Evolutionary conservation across 2,888 invertebrate species (phyloP).

Genomic region (Catocala nupta): DNA sequence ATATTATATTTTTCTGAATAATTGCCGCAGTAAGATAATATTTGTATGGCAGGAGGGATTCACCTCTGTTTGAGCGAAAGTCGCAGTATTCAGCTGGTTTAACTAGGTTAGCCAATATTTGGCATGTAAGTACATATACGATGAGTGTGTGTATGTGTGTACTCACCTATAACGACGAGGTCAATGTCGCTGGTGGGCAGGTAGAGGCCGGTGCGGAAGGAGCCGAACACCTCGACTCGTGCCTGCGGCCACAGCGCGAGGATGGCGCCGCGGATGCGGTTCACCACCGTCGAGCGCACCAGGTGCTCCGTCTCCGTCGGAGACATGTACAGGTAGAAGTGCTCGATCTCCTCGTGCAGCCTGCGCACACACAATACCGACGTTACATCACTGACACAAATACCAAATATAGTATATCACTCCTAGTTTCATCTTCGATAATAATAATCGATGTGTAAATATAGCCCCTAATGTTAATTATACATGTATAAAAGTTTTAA

Average conservation of each 20-base stretch:
- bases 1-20: no score
- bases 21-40: no score
- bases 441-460: no score
- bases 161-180: constrained; percentile 88
- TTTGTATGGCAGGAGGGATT: no score
- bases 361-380: constrained; percentile 78
- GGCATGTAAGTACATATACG: no score
- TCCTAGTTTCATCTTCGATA: no score
- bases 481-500: no score
- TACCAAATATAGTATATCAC: no score
- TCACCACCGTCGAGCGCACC: constrained; percentile 95
- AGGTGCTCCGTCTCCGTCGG: constrained; percentile 97
- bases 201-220: constrained; percentile 98
- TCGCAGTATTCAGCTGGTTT: no score
- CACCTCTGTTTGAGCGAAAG: no score
- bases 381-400: neutral
- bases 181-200: constrained; percentile 97
- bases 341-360: constrained; percentile 98
- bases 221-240: constrained; percentile 98
- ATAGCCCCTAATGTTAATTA: no score
- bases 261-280: constrained; percentile 95
- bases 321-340: constrained; percentile 98
- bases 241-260: constrained; percentile 97
- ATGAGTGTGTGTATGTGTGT: constrained; percentile 1
- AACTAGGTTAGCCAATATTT: no score